These are phyloP conservation scores for Antheraea pernyi DNA, from an alignment of 1,140 invertebrate genomes.

Conservation along the genomic window DNA sequence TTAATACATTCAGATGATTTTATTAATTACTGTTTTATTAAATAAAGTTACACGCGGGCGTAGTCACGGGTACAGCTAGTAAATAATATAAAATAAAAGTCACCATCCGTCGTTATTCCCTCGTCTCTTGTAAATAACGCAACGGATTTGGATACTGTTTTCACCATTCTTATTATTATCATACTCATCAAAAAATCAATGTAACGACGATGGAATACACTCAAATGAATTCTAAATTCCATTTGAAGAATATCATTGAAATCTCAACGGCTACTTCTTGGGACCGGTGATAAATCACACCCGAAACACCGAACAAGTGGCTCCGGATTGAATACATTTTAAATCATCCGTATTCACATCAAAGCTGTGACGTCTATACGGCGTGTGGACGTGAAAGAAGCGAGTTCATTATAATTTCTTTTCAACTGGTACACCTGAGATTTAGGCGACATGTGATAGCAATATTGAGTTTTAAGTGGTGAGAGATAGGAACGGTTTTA, in stretches of 20 bases:
- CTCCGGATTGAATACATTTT: conserved; percentile 18
- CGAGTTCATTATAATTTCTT: conserved; percentile 60
- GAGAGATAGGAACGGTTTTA: conserved; percentile 2
- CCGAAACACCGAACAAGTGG: conserved; percentile 6
- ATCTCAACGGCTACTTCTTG: neutral
- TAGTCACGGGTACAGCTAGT: too few species aligned
- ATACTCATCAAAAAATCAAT: too few species aligned
- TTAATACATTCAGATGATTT: too few species aligned
- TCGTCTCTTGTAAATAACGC: too few species aligned
- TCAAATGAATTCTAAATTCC: neutral
- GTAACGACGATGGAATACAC: too few species aligned
- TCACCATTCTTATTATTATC: too few species aligned
- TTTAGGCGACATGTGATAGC: neutral
- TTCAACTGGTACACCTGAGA: conserved; percentile 52
- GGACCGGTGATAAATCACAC: neutral
- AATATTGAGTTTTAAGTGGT: neutral
- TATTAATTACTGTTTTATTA: too few species aligned
- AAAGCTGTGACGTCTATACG: conserved; percentile 28
- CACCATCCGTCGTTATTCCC: too few species aligned
- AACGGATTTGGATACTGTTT: too few species aligned
- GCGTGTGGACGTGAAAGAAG: conserved; percentile 20
- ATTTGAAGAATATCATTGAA: neutral
- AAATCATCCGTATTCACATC: conserved; percentile 32
- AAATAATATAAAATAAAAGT: too few species aligned
- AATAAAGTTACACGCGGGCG: too few species aligned